Base-by-base conservation (phyloP, 2,888 invertebrate genomes). In the Hemicrepidius hirtus region DNA sequence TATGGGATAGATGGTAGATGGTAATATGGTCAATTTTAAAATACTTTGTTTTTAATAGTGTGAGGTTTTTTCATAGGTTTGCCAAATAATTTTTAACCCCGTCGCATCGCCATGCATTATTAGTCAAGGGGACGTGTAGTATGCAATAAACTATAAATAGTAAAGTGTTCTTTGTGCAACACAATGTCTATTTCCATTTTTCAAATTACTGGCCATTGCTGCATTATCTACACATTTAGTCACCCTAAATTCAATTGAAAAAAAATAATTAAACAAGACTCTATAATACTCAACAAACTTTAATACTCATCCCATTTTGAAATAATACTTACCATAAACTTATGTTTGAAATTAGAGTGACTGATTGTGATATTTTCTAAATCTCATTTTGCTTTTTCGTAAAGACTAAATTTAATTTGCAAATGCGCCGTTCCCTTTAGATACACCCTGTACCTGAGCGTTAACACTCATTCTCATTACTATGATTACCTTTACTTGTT, bases 121-220 rank as follows among this genome's bases (percentile, higher is more conserved):
- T 80, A 81, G 73, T 69, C 68, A 79, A 81, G 83, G 84, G 84
- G 82, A 82, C 83, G 84, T 84, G 84, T 84, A 84, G 83, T 81
- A 83, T 82, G 84, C 84, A 84, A 84, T 84, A 84, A 84, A 80
- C 80, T 82, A 81, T 81, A 74, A 69, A 73, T 74, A 74, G 67
- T 70, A 72, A 65, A 64, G 68, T 64, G 72, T 72, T 68, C 55
- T 68, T 46, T 72, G 68, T 72, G 72, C 68, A 59, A 71, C 60
- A 68, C 65, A 64, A 44, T 67, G 44, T 67, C 62, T 65, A 18
- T 57, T 62, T 67, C 67, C 60, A 67, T 63, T 66, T 32, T 67
- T 57, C 63, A 67, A 71, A 62, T 60, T 65, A 71, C 60, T 53
- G 44, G 41, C 24, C 18, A 68, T 18, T 50, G 32, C 55, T 67